These are phyloP conservation scores for Synergus gifuensis DNA, from an alignment of 2,888 invertebrate genomes.

Conservation along the genomic window DNA sequence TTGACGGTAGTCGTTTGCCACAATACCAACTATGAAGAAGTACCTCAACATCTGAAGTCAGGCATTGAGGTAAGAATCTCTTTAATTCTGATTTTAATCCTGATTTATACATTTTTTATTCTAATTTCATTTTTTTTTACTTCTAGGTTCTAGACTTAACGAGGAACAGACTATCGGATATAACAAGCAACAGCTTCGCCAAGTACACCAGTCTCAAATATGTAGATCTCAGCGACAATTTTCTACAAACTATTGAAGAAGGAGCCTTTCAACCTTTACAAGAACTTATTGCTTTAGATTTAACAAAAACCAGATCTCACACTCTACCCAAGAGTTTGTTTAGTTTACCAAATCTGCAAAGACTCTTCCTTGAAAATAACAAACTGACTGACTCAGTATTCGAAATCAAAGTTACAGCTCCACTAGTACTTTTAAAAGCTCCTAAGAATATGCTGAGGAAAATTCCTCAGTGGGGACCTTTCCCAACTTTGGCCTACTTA, in stretches of 20 bases:
- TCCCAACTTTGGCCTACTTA: slow-evolving; percentile 81
- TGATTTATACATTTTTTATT: not conserved
- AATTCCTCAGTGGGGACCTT: slow-evolving; percentile 82
- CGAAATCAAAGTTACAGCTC: slow-evolving; percentile 78
- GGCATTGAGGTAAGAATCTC: slow-evolving; percentile 79
- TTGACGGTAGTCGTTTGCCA: slow-evolving; percentile 81
- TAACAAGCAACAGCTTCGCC: slow-evolving; percentile 79
- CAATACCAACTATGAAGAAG: slow-evolving; percentile 77
- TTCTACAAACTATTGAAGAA: slow-evolving; percentile 80
- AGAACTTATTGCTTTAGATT: slow-evolving; percentile 80
- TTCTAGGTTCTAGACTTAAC: slow-evolving; percentile 81
- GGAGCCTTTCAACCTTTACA: slow-evolving; percentile 79
- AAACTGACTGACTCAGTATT: slow-evolving; percentile 77
- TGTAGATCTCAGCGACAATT: slow-evolving; percentile 81
- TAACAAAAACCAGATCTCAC: slow-evolving; percentile 80
- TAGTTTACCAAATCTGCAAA: slow-evolving; percentile 81
- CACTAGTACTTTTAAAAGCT: slow-evolving; percentile 81
- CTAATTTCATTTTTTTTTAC: not conserved
- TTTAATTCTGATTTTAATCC: slow-evolving; percentile 1
- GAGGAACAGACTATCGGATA: slow-evolving; percentile 80
- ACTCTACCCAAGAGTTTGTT: slow-evolving; percentile 79
- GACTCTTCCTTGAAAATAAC: slow-evolving; percentile 82
- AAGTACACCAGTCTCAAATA: slow-evolving; percentile 79
- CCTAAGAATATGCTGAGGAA: slow-evolving; percentile 81
- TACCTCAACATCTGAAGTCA: slow-evolving; percentile 79